Evolutionary conservation across 2,797 vertebrate genomes (phyloP), one percentile per base, ranked within the genome.

Genomic region (Paramormyrops hopkinsi): DNA sequence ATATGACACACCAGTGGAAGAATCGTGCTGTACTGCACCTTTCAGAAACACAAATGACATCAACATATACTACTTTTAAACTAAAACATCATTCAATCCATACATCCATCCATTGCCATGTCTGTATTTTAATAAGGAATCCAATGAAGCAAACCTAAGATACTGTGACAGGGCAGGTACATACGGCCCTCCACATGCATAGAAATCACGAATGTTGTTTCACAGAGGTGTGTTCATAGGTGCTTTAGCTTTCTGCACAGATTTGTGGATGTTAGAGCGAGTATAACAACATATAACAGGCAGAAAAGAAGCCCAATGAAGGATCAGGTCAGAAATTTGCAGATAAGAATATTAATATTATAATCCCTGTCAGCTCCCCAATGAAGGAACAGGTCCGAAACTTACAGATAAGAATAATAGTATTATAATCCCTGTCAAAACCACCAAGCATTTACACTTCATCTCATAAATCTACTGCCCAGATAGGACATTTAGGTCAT

Each of bases 311-410:
- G 8, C 9, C 83, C 83, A 53, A 29, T 53, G 25, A 51, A 17
- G 50, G 22, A 48, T 17, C 84, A 7, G 50, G 82, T 84, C 82
- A 84, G 41, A 84, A 84, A 84, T 4, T 48, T 2, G 6, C n/a
- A 84, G 79, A 83, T 83, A 83, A 84, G 22, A 84, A 84, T 84
- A 84, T 50, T 84, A 46, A 44, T 46, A 84, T 84, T 46, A 50
- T 84, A 84, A 84, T 48, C 82, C 41, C 82, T 50, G 46, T 46
- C 82, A 84, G 9, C 46, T n/a, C 41, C 82, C 12, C 29, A 73
- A 73, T 73, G 65, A 73, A 12, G 65, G 25, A 29, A 73, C 65
- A 73, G 65, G 73, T 79, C 37, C 17, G 37, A 79, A 85, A 85
- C 19, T 12, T 9, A 33, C 9, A 85, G 82, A 84, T 85, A 85